These are phyloP conservation scores for Drosophila borealis DNA, from an alignment of 2,888 invertebrate species.

Conservation along the genomic window DNA sequence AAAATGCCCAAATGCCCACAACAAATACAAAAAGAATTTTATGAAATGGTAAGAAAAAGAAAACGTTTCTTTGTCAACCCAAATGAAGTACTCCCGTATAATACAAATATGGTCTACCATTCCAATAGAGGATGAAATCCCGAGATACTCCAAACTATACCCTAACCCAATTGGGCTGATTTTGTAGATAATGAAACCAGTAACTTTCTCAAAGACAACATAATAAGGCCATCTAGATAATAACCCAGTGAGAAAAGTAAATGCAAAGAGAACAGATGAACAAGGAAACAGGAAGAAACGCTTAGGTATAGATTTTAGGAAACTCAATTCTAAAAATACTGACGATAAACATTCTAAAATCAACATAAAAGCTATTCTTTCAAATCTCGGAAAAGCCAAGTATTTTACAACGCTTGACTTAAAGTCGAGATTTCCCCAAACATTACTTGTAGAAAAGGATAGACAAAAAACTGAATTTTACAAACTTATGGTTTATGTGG, in stretches of 20 bases:
- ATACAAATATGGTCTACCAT: conserved; percentile 3
- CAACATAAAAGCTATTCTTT: conserved; percentile 79
- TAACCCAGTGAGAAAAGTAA: conserved; percentile 4
- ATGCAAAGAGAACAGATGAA: neutral
- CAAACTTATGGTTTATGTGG: too few relatives aligned
- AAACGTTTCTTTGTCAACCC: neutral
- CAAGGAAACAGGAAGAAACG: conserved; percentile 2
- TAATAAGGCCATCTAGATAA: neutral
- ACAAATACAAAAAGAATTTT: neutral
- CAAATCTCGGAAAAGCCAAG: conserved; percentile 67
- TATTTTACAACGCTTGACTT: conserved; percentile 77
- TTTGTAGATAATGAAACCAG: conserved; percentile 3
- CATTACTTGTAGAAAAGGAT: too few relatives aligned
- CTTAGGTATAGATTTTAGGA: neutral
- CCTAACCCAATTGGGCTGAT: neutral
- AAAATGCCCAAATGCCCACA: neutral
- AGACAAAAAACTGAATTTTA: too few relatives aligned
- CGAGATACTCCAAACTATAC: neutral
- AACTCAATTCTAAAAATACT: conserved; percentile 43
- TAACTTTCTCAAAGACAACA: too few relatives aligned
- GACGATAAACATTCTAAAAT: conserved; percentile 78
- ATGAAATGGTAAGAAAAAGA: neutral
- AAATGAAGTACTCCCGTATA: neutral
- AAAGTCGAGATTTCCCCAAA: neutral
- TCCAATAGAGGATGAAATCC: neutral